Evolutionary conservation across 2,888 invertebrate species (phyloP).

Genomic region (Erebia palarica): DNA sequence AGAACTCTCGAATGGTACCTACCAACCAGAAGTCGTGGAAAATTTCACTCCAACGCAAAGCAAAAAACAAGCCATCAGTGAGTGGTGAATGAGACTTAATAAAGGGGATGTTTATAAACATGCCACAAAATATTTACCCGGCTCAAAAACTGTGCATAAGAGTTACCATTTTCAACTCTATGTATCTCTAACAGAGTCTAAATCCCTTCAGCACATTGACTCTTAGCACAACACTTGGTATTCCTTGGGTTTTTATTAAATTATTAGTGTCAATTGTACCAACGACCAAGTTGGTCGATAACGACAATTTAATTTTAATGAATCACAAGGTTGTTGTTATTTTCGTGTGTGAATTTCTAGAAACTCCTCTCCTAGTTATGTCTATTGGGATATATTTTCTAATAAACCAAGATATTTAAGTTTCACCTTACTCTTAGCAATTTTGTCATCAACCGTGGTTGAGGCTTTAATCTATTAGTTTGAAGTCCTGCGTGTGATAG

Average conservation of each 20-base stretch:
- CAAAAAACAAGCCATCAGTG: slow-evolving; percentile 32
- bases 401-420: background rate
- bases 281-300: slow-evolving; percentile 24
- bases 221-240: background rate
- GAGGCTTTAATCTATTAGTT: no score
- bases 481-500: no score
- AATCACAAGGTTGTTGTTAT: slow-evolving; percentile 7
- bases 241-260: background rate
- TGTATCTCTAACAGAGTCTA: background rate
- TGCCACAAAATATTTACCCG: slow-evolving; percentile 54
- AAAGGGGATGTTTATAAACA: slow-evolving; percentile 59
- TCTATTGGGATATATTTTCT: background rate
- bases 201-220: background rate
- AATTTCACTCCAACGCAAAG: slow-evolving; percentile 17
- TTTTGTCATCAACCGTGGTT: no score
- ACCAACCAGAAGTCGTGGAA: slow-evolving; percentile 7
- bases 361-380: background rate
- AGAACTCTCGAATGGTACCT: background rate
- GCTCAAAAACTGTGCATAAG: background rate
- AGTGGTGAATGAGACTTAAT: slow-evolving; percentile 37
- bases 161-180: slow-evolving; percentile 1
- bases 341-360: background rate
- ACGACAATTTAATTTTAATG: slow-evolving; percentile 15
- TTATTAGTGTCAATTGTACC: slow-evolving; percentile 32
- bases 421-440: no score